These are phyloP conservation scores for Poecile montanus DNA, from an alignment of 2,797 vertebrate genomes.

Conservation along the genomic window DNA sequence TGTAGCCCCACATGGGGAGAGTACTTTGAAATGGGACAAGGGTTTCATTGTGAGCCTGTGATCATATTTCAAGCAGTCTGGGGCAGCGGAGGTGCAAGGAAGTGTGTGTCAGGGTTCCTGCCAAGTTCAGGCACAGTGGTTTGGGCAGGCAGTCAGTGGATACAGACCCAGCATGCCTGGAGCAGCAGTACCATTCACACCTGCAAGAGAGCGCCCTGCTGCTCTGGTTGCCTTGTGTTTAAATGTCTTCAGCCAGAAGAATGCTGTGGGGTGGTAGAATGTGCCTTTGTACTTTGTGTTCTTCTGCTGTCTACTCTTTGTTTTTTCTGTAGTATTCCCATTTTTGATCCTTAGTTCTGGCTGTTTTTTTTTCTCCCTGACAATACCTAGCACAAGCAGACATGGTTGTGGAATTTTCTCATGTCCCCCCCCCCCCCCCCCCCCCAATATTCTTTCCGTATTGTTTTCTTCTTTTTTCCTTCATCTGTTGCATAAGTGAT, in stretches of 20 bases:
- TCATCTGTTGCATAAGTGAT: background rate
- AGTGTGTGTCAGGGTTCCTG: background rate
- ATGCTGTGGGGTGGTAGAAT: background rate
- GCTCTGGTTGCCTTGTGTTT: background rate
- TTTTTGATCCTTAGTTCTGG: background rate
- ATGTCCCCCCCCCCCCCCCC: accelerated
- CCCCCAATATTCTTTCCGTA: background rate
- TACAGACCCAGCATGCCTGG: accelerated
- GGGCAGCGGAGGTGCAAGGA: background rate
- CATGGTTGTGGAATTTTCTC: background rate
- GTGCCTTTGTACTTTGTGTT: background rate
- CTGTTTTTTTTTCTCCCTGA: background rate
- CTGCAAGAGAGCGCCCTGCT: background rate
- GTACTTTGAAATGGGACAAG: background rate
- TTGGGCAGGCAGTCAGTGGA: background rate
- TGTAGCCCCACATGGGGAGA: background rate
- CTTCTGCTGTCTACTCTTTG: background rate
- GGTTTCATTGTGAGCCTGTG: background rate
- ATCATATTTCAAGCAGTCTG: conserved; percentile 9
- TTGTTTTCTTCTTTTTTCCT: background rate
- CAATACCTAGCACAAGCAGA: background rate
- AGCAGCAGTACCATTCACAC: too few species aligned
- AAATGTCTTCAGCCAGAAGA: background rate
- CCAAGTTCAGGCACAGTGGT: background rate
- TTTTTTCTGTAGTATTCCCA: background rate